Evolutionary conservation across 2,888 invertebrate genomes (phyloP), one percentile per base, ranked within the genome.

Genomic region (Pyrochroa serraticornis): DNA sequence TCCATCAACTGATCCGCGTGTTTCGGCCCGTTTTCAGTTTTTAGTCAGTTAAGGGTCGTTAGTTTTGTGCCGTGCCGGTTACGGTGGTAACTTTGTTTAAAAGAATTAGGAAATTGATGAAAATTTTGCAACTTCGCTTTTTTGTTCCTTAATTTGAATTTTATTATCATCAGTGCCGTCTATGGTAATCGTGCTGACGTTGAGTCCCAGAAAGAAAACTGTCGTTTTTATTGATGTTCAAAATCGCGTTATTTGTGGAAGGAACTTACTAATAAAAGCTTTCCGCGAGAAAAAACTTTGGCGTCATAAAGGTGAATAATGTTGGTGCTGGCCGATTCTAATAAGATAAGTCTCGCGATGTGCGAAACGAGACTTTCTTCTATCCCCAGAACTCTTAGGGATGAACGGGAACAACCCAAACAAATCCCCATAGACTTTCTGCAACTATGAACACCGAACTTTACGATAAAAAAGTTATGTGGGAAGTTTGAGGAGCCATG

Each of bases 351-450:
- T 32, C 35, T 43, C 43, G 52, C 52, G 52, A 46, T 37, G 37
- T 49, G 53, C 48, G 54, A 58, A 58, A 39, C 51, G 58, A 54
- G 61, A 58, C 43, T 41, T 62, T 50, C 58, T 49, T 60, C 46
- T 52, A 52, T 51, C 64, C 39, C 30, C 62, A 58, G 58, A 56
- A 58, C 53, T 62, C 57, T 62, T 60, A 38, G 46, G 49, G 52
- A 45, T 58, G 41, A 54, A 58, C 51, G 58, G 48, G 43, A 46
- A 54, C 39, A 58, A 58, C 53, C 60, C 57, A 50, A 59, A 63
- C 60, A 57, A 47, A 53, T 57, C 65, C 59, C 61, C 10, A 37
- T 45, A 55, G 62, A 59, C 57, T 50, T 47, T 44, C 33, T 9
- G 8, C 14, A 12, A 50, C 52, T 56, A 56, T 56, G 36, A 62